Conservation (phyloP, 2,797 vertebrate genomes). For the Anomalospiza imberbis region DNA sequence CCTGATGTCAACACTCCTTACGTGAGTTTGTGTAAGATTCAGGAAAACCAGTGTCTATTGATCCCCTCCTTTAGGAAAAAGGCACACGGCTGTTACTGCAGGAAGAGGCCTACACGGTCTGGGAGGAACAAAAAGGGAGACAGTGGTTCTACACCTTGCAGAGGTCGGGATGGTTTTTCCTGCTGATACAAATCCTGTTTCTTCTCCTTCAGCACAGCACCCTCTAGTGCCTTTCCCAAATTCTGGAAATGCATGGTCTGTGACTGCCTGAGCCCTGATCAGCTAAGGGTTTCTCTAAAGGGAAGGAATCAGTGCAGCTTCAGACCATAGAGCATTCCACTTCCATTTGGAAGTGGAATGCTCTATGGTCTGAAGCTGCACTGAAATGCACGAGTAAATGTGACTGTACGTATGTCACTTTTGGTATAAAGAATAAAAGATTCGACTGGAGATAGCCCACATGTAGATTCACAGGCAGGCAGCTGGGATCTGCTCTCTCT, state of each 20-base stretch:
- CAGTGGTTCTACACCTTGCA: background rate
- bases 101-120: fast-evolving
- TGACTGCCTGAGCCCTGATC: background rate
- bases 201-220: background rate
- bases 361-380: too few relatives aligned
- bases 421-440: background rate
- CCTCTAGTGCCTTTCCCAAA: background rate
- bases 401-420: background rate
- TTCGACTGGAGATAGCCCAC: background rate
- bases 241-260: background rate
- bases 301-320: background rate
- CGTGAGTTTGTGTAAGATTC: background rate
- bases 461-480: background rate
- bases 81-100: background rate
- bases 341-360: background rate
- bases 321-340: background rate
- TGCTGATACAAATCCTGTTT: fast-evolving
- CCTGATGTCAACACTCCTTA: background rate
- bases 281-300: background rate
- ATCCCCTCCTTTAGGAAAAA: background rate
- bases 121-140: fast-evolving
- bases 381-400: fast-evolving
- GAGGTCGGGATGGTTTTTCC: background rate
- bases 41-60: background rate
- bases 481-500: background rate